Conservation (phyloP, 2,888 invertebrate genomes). For the Arrhopalites spinosus region DNA sequence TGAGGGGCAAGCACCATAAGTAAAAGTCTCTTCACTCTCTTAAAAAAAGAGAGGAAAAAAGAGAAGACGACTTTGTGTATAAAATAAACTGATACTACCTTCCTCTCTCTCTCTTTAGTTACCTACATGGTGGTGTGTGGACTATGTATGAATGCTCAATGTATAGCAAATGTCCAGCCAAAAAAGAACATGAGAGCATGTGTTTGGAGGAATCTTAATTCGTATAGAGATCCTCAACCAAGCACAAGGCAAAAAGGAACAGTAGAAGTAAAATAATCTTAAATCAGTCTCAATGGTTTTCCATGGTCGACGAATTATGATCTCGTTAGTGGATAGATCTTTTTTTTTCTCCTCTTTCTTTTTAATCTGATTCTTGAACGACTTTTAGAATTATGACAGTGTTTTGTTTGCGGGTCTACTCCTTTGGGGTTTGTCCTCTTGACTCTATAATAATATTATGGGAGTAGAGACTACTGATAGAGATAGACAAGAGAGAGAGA, state of each 20-base stretch:
- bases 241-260: background rate
- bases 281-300: slow-evolving; percentile 50
- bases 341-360: slow-evolving; percentile 28
- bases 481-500: too few species aligned
- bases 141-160: background rate
- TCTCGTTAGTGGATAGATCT: slow-evolving; percentile 47
- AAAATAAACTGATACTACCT: background rate
- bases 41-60: slow-evolving; percentile 1
- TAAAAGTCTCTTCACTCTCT: too few species aligned
- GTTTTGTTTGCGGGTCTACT: background rate
- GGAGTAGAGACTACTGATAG: too few species aligned
- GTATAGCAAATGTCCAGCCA: background rate
- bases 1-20: too few species aligned
- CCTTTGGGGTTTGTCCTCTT: background rate
- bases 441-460: background rate
- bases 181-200: slow-evolving; percentile 19
- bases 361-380: slow-evolving; percentile 35
- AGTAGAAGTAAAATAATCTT: slow-evolving; percentile 42
- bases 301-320: slow-evolving; percentile 48
- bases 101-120: too few species aligned
- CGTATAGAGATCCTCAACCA: slow-evolving; percentile 15
- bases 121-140: background rate
- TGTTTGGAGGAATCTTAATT: slow-evolving; percentile 40
- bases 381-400: slow-evolving; percentile 40
- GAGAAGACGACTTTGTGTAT: background rate